Evolutionary conservation across 2,797 vertebrate genomes (phyloP).

Genomic region (Pangasius sanitwongsei): DNA sequence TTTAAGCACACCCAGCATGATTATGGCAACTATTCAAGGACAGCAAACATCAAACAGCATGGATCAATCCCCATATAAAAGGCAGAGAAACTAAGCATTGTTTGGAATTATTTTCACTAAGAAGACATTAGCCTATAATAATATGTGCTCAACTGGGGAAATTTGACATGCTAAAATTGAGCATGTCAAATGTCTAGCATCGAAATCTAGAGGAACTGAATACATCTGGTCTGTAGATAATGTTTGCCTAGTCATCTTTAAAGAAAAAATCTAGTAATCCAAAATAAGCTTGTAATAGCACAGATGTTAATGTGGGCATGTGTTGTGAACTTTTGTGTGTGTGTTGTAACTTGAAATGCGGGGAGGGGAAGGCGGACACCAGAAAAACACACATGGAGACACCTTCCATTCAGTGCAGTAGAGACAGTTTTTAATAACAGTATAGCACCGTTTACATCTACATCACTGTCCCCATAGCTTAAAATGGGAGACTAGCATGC

Average conservation of each 20-base stretch:
- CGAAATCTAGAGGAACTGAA: background rate
- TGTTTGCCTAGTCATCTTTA: background rate
- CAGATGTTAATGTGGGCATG: background rate
- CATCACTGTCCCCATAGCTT: background rate
- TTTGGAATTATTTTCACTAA: background rate
- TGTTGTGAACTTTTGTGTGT: background rate
- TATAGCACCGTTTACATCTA: background rate
- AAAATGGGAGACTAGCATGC: background rate
- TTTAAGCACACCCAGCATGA: slow-evolving; percentile 31
- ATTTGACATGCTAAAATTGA: slow-evolving; percentile 13
- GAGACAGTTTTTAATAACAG: background rate
- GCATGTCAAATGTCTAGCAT: background rate
- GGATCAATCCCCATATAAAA: background rate
- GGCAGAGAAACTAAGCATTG: background rate
- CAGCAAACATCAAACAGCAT: slow-evolving; percentile 11
- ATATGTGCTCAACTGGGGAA: background rate
- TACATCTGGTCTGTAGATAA: background rate
- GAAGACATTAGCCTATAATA: slow-evolving; percentile 12
- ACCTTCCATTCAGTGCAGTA: background rate
- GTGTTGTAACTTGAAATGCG: background rate
- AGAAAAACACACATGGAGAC: background rate
- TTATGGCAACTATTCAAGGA: slow-evolving; percentile 33
- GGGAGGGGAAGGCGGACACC: background rate
- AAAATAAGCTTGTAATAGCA: background rate
- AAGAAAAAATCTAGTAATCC: background rate